Evolutionary conservation across 2,888 invertebrate genomes (phyloP).

Genomic region (Boloria euphrosyne): DNA sequence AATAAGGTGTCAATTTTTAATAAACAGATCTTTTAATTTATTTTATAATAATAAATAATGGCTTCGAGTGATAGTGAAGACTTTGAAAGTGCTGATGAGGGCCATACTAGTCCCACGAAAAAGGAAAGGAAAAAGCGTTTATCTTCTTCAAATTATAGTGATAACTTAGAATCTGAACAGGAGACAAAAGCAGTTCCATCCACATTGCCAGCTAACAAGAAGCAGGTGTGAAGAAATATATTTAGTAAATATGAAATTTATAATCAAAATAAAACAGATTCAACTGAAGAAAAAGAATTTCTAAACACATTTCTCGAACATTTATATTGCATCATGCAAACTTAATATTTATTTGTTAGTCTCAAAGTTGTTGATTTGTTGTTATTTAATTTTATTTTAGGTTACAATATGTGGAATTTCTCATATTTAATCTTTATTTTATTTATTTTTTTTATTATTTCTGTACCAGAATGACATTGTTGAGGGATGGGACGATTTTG

Average conservation of each 20-base stretch:
- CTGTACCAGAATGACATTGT: slow-evolving; percentile 36
- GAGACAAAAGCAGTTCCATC: slow-evolving; percentile 44
- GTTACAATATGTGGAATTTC: too few species aligned
- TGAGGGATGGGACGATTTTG: slow-evolving; percentile 79
- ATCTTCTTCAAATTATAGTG: slow-evolving; percentile 72
- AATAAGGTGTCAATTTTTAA: neutral
- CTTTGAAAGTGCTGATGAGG: slow-evolving; percentile 90
- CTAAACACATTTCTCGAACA: too few species aligned
- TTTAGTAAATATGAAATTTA: neutral
- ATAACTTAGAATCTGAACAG: slow-evolving; percentile 59
- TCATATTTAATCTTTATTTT: too few species aligned
- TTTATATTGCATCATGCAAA: too few species aligned
- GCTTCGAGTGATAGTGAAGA: slow-evolving; percentile 88
- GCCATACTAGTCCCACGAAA: slow-evolving; percentile 64
- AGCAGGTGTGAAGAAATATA: slow-evolving; percentile 24
- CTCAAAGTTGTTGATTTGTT: too few species aligned
- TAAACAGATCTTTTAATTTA: slow-evolving; percentile 6
- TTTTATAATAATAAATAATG: slow-evolving; percentile 64
- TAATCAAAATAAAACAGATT: neutral
- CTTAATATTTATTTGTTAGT: too few species aligned
- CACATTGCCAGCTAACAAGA: slow-evolving; percentile 9
- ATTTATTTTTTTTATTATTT: neutral
- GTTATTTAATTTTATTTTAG: too few species aligned
- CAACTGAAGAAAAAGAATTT: too few species aligned
- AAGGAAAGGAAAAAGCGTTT: slow-evolving; percentile 65